Percentiles rank a stretch among this genome's conserved stretches.
These are phyloP conservation scores for Leptinotarsa undecemlineata DNA, from an alignment of 1,140 invertebrate species.

Conservation along the genomic window DNA sequence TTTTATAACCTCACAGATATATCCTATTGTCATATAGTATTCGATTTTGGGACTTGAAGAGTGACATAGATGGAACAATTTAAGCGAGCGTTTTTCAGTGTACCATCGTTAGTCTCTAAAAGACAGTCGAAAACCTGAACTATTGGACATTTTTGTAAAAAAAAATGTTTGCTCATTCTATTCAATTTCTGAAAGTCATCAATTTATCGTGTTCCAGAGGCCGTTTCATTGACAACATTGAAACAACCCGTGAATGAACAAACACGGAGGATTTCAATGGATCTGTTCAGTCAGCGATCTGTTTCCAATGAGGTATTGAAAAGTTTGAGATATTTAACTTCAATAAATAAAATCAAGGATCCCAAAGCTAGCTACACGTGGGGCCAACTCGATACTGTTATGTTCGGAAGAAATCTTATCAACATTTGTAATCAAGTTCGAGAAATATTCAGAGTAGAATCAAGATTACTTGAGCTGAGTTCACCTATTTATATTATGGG, in stretches of 20 bases:
- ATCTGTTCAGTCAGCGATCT: conserved; percentile 47
- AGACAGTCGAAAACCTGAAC: too few species aligned
- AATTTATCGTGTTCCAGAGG: conserved; percentile 25
- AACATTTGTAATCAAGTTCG: conserved; percentile 47
- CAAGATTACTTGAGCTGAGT: conserved; percentile 52
- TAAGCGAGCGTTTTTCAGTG: too few species aligned
- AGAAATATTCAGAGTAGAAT: conserved; percentile 53
- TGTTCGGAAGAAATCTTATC: conserved; percentile 41
- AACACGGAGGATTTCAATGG: conserved; percentile 39
- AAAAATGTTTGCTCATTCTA: too few species aligned
- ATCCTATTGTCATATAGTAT: too few species aligned
- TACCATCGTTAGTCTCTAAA: too few species aligned
- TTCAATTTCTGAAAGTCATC: too few species aligned
- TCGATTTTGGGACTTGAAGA: too few species aligned
- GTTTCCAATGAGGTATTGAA: conserved; percentile 48
- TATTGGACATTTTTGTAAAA: too few species aligned
- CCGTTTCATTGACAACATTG: conserved; percentile 34
- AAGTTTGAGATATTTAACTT: conserved; percentile 42
- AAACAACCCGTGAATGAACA: conserved; percentile 36
- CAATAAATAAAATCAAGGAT: conserved; percentile 43
- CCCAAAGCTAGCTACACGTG: conserved; percentile 38
- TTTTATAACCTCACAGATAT: too few species aligned
- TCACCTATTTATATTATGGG: conserved; percentile 55
- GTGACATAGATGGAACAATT: too few species aligned
- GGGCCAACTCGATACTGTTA: conserved; percentile 42